phyloP scores from a whole-genome alignment of 2,113 vertebrate genomes.

The Pteronura brasiliensis region DNA sequence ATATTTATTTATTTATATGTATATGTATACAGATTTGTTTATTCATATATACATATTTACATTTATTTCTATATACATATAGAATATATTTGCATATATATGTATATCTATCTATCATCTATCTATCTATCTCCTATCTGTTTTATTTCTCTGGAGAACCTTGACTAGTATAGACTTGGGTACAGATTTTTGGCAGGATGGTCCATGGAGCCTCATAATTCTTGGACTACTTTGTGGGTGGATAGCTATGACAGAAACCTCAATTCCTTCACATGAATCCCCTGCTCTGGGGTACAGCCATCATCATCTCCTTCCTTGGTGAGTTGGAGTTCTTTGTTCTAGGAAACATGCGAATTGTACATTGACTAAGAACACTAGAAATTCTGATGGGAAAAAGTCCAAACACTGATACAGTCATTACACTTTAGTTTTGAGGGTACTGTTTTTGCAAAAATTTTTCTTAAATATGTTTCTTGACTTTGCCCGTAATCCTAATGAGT shows the following conservation, averaged over 20 bases:
- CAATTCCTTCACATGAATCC: not conserved
- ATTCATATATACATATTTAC: not conserved
- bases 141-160: not conserved
- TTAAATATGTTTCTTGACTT: constrained; percentile 34
- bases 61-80: not conserved
- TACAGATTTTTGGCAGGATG: not conserved
- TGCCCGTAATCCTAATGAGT: not conserved
- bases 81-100: not conserved
- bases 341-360: not conserved
- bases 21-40: not conserved
- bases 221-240: not conserved
- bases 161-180: not conserved
- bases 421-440: not conserved
- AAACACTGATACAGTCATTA: not conserved
- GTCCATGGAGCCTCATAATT: not conserved
- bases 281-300: not conserved
- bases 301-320: not conserved
- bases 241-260: not conserved
- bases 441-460: constrained; percentile 6
- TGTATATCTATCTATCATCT: not conserved
- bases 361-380: not conserved
- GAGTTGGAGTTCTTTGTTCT: not conserved
- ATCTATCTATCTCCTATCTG: not conserved
- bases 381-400: not conserved
- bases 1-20: not conserved